Evolutionary conservation across 2,888 invertebrate genomes (phyloP), one percentile per base, ranked within the genome.

Genomic region (Pollenia angustigena): DNA sequence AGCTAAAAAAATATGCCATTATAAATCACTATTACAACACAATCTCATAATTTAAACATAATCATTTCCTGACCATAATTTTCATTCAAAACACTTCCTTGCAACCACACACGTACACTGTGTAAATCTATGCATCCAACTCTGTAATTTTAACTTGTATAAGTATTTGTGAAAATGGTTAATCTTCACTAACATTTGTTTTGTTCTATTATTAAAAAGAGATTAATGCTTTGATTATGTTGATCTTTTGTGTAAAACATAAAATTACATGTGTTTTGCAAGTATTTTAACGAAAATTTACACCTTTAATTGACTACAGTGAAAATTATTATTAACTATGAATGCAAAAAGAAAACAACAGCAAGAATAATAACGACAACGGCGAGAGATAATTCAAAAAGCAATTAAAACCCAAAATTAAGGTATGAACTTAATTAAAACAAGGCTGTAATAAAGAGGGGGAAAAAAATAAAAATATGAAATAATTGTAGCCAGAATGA

Each of bases 371-470:
- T 2, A 64, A 52, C 4, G 44, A 4, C 3, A 44, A 62, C 48
- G 9, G 46, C 46, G 12, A 58, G 50, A 64, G 46, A 84, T 87
- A 81, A 84, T 78, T 87, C 74, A 81, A 81, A 87, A 87, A 81
- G 84, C 68, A 81, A 87, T 87, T 87, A 81, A 84, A 71, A 44
- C 32, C 32, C 56, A 46, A 78, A 60, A 44, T 71, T 72, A 46
- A 76, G 58, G 46, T 62, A 66, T 46, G 69, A 78, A 78, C 78
- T 68, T 64, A 75, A 83, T 80, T 80, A 82, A 82, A 76, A 44
- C n/a, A 48, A 58, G 52, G 42, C 8, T 50, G 16, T 14, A 54
- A 11, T 6, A 50, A 64, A 44, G 0, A 60, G n/a, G 14, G 23
- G 58, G n/a, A 71, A 23, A 7, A 69, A 62, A 32, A 23, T n/a